Conservation (phyloP, 2,797 vertebrate species). For the Onychomys leucogaster region DNA sequence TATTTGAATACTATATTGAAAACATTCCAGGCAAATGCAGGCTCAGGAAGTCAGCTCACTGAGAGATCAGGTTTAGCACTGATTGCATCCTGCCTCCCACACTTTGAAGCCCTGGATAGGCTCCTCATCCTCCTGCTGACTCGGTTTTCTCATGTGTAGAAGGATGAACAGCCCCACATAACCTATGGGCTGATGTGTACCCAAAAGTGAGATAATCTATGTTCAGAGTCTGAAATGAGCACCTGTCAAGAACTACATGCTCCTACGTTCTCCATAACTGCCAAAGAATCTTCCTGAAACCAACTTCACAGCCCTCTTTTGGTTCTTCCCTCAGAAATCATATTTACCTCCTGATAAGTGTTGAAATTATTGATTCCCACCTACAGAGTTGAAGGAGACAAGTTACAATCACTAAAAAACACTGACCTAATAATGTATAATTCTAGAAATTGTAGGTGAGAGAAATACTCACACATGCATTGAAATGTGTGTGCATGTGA, state of each 20-base stretch:
- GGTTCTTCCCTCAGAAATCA: background rate
- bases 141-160: background rate
- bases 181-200: background rate
- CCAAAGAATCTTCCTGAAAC: background rate
- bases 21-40: slow-evolving; percentile 54
- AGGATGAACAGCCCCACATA: background rate
- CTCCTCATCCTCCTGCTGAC: background rate
- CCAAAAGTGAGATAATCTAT: background rate
- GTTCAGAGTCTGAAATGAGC: background rate
- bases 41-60: slow-evolving; percentile 36
- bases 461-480: background rate
- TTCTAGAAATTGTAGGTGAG: background rate
- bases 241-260: background rate
- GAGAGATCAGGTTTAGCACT: background rate
- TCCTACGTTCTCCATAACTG: rapidly evolving
- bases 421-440: background rate
- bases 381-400: background rate
- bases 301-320: background rate
- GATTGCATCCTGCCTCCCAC: background rate
- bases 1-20: slow-evolving; percentile 62
- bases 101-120: background rate
- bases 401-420: background rate
- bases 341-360: background rate
- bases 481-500: background rate
- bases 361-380: background rate